These are phyloP conservation scores for Enteromius mattozi DNA, from an alignment of 2,797 vertebrate genomes.

Conservation along the genomic window DNA sequence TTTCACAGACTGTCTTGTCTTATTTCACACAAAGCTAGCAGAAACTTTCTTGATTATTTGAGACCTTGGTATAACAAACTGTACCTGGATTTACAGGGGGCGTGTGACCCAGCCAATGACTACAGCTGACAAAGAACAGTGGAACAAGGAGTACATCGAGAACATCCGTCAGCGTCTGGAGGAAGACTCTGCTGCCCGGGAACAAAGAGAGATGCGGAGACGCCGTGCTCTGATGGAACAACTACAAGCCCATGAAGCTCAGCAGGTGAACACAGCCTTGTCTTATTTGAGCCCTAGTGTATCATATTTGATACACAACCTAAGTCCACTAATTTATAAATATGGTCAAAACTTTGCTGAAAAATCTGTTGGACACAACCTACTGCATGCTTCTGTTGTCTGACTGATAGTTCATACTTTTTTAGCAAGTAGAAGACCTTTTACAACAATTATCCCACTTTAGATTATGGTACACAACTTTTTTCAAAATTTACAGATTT, in stretches of 20 bases:
- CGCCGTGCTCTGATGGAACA: constrained; percentile 84
- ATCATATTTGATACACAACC: background rate
- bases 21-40: background rate
- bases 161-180: constrained; percentile 85
- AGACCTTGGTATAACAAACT: background rate
- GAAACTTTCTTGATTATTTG: background rate
- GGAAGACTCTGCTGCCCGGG: constrained; percentile 78
- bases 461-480: background rate
- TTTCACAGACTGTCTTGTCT: background rate
- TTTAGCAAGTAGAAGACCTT: background rate
- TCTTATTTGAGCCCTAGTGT: background rate
- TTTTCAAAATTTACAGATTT: background rate
- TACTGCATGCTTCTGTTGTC: background rate
- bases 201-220: constrained; percentile 85
- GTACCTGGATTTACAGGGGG: background rate
- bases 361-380: background rate
- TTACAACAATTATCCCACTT: background rate
- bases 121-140: constrained; percentile 76
- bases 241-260: constrained; percentile 82
- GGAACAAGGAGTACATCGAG: constrained; percentile 84
- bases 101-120: constrained; percentile 25
- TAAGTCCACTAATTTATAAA: background rate
- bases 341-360: background rate
- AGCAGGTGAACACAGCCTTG: constrained; percentile 79
- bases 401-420: background rate